A percentile compares a stretch with the other conserved stretches of the same genome.
Evolutionary conservation across 92 coral and sea anemone species (phyloP).

Genomic region (Bergia puertoricense): DNA sequence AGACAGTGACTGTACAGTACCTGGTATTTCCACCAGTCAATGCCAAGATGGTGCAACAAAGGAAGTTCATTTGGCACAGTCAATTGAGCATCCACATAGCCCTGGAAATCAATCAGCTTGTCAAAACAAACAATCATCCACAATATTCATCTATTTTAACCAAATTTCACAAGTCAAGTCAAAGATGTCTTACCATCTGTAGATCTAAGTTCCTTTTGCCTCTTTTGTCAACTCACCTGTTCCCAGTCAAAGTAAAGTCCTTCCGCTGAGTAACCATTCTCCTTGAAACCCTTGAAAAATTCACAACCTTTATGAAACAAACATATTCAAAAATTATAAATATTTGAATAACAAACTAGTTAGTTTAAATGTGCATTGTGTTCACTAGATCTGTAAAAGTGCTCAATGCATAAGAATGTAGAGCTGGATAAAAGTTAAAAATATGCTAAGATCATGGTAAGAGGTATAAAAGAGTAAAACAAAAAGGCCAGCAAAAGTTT

Average conservation of each 20-base stretch:
- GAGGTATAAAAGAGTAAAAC: too few relatives aligned
- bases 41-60: conserved; percentile 59
- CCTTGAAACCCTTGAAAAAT: conserved; percentile 83
- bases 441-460: too few relatives aligned
- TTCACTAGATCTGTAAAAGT: too few relatives aligned
- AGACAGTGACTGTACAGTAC: conserved; percentile 28
- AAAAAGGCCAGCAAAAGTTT: too few relatives aligned
- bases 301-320: conserved; percentile 75
- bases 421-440: too few relatives aligned
- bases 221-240: conserved; percentile 59
- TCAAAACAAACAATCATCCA: not conserved
- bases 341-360: too few relatives aligned
- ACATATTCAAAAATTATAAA: too few relatives aligned
- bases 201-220: not conserved
- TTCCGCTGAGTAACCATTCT: conserved; percentile 79
- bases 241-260: conserved; percentile 93
- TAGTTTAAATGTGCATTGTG: too few relatives aligned
- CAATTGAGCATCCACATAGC: conserved; percentile 91
- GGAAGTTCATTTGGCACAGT: conserved; percentile 72
- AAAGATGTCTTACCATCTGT: not conserved
- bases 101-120: conserved; percentile 48
- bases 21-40: conserved; percentile 90
- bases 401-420: too few relatives aligned
- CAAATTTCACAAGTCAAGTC: not conserved
- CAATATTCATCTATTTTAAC: not conserved